Conservation (phyloP, 2,888 invertebrate genomes). For the Chorisops tibialis region DNA sequence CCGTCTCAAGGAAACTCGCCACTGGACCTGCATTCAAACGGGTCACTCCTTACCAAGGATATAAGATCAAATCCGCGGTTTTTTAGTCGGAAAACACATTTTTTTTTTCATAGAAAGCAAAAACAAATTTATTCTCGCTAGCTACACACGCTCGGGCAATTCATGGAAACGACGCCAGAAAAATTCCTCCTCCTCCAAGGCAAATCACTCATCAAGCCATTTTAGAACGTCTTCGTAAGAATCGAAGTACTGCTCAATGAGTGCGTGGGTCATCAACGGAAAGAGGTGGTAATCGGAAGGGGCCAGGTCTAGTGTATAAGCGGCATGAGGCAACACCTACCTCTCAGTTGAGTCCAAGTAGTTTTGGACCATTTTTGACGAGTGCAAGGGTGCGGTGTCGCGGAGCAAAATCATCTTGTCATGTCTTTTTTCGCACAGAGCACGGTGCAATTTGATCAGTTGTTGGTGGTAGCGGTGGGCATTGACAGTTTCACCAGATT, state of each 20-base stretch:
- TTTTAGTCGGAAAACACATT: no score
- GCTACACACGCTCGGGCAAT: slow-evolving; percentile 1
- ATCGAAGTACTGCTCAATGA: slow-evolving; percentile 15
- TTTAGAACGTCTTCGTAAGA: slow-evolving; percentile 13
- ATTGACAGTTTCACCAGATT: slow-evolving; percentile 31
- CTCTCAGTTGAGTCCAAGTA: background rate
- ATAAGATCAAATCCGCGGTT: no score
- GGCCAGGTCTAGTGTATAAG: slow-evolving; percentile 3
- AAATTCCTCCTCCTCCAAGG: background rate
- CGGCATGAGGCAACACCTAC: background rate
- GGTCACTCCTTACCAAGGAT: no score
- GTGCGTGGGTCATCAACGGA: slow-evolving; percentile 4
- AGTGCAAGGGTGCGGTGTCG: background rate
- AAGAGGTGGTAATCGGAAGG: slow-evolving; percentile 7
- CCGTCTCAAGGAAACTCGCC: no score
- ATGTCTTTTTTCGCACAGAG: background rate
- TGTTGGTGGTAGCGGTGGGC: slow-evolving; percentile 29
- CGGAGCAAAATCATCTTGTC: background rate
- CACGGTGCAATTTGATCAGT: slow-evolving; percentile 28
- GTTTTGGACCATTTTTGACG: slow-evolving; percentile 5
- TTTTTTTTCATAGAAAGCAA: no score
- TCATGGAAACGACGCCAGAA: slow-evolving; percentile 4
- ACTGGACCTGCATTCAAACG: no score
- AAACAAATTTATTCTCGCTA: no score
- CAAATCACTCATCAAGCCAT: slow-evolving; percentile 10